phyloP scores from a whole-genome alignment of 2,888 invertebrate genomes.

The Polylopha cassiicola region DNA sequence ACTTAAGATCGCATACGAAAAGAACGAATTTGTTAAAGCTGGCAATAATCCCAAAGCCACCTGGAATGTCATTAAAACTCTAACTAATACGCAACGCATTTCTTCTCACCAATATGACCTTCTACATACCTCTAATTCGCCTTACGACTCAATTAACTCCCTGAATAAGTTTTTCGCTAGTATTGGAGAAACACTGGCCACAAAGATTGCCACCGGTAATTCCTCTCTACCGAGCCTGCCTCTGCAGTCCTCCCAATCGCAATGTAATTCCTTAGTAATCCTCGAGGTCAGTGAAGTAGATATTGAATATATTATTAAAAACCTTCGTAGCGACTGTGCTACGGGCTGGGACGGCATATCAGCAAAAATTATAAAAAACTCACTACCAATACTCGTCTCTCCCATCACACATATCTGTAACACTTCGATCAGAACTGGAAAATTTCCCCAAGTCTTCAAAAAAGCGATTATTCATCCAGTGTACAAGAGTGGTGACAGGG shows the following conservation, averaged over 20 bases:
- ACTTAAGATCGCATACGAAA: conserved; percentile 24
- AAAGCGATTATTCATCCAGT: conserved; percentile 23
- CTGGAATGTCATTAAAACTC: conserved; percentile 3
- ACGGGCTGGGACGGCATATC: conserved; percentile 4
- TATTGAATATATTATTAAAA: not conserved
- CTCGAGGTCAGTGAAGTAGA: not conserved
- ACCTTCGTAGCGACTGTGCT: not conserved
- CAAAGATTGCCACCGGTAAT: not conserved
- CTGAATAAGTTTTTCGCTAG: conserved; percentile 1
- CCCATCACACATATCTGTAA: conserved; percentile 3
- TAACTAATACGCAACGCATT: not conserved
- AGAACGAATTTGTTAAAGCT: conserved; percentile 1
- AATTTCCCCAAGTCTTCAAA: conserved; percentile 23
- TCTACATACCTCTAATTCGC: not conserved
- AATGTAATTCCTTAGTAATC: not conserved
- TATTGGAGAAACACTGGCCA: not conserved
- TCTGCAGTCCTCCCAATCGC: not conserved
- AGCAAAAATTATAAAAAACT: not conserved
- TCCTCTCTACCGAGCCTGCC: not conserved
- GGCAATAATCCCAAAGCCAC: conserved; percentile 1
- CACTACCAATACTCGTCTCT: not conserved
- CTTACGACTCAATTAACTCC: not conserved
- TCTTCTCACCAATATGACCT: too few relatives aligned
- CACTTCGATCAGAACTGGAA: not conserved
- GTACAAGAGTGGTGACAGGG: conserved; percentile 21